These are phyloP conservation scores for Pocillopora grandis DNA, from an alignment of 92 coral and sea anemone species.

Conservation along the genomic window DNA sequence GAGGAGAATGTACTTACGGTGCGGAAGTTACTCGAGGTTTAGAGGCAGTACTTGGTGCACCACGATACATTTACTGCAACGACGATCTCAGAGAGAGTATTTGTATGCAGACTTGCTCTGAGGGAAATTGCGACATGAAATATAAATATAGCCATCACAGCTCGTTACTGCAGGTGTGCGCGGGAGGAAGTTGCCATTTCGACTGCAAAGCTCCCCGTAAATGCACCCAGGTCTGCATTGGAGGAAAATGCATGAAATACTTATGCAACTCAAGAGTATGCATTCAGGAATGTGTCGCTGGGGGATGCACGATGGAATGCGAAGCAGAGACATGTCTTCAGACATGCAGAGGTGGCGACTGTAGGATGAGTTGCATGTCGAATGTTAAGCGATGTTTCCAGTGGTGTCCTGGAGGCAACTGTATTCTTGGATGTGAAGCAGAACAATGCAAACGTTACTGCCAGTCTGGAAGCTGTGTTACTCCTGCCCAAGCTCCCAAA, in stretches of 20 bases:
- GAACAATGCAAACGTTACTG: conserved; percentile 46
- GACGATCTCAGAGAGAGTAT: conserved; percentile 13
- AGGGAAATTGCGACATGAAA: conserved; percentile 50
- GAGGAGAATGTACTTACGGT: conserved; percentile 38
- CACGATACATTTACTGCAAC: conserved; percentile 47
- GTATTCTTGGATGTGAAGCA: conserved; percentile 45
- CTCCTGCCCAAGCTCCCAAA: background rate
- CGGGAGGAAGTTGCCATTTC: conserved; percentile 58
- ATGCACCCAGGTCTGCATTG: conserved; percentile 64
- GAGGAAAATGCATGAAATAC: conserved; percentile 54
- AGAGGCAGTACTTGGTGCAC: background rate
- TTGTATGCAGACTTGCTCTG: conserved; percentile 54
- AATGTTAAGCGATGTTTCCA: conserved; percentile 51
- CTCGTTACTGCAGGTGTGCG: conserved; percentile 57
- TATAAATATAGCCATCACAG: conserved; percentile 27
- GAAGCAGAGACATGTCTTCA: conserved; percentile 56
- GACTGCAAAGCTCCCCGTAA: conserved; percentile 45
- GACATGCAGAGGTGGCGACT: conserved; percentile 62
- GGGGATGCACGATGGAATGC: conserved; percentile 54
- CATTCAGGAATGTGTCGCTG: conserved; percentile 65
- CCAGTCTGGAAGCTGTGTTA: conserved; percentile 37
- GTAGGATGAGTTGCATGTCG: conserved; percentile 49
- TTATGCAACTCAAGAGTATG: conserved; percentile 52
- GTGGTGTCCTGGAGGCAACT: conserved; percentile 62
- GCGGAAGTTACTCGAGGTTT: conserved; percentile 9